phyloP scores from a whole-genome alignment of 2,113 vertebrate species.

The Hoplias malabaricus region DNA sequence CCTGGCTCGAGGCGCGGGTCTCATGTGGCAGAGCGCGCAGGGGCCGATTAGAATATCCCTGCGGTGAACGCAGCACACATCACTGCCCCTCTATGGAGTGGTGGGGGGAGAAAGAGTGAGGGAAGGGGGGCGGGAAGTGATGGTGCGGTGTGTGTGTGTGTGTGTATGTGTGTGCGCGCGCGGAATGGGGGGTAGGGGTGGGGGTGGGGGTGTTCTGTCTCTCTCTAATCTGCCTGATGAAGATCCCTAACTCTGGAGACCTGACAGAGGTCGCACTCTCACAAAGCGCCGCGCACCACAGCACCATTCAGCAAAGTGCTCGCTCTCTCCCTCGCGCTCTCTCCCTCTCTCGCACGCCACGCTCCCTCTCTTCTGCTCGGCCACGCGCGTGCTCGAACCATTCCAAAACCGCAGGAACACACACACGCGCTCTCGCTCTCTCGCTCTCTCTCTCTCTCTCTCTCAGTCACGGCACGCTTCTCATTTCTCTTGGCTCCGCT shows the following conservation, averaged over 20 bases:
- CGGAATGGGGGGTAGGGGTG: background rate
- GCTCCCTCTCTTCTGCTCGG: conserved; percentile 43
- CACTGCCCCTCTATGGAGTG: conserved; percentile 35
- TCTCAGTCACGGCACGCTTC: conserved; percentile 36
- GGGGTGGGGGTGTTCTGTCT: conserved; percentile 39
- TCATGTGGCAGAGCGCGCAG: conserved; percentile 42
- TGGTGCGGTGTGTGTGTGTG: background rate
- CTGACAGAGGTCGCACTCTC: conserved; percentile 56
- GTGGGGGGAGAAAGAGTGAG: conserved; percentile 5
- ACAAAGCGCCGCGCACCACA: conserved; percentile 49
- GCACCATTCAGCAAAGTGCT: conserved; percentile 50
- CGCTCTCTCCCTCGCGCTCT: conserved; percentile 9
- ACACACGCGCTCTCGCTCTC: conserved; percentile 43
- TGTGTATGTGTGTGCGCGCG: conserved; percentile 10
- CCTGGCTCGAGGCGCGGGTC: conserved; percentile 37
- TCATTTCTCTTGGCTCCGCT: conserved; percentile 29
- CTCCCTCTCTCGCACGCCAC: conserved; percentile 38
- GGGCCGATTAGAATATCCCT: conserved; percentile 61
- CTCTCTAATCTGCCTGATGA: conserved; percentile 71
- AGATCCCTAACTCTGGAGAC: conserved; percentile 66
- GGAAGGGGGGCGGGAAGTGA: background rate
- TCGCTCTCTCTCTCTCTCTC: conserved; percentile 39
- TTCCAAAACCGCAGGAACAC: conserved; percentile 47
- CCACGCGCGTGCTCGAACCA: background rate
- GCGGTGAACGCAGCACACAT: conserved; percentile 58